phyloP scores from a whole-genome alignment of 2,113 vertebrate species.

The Dascyllus trimaculatus region DNA sequence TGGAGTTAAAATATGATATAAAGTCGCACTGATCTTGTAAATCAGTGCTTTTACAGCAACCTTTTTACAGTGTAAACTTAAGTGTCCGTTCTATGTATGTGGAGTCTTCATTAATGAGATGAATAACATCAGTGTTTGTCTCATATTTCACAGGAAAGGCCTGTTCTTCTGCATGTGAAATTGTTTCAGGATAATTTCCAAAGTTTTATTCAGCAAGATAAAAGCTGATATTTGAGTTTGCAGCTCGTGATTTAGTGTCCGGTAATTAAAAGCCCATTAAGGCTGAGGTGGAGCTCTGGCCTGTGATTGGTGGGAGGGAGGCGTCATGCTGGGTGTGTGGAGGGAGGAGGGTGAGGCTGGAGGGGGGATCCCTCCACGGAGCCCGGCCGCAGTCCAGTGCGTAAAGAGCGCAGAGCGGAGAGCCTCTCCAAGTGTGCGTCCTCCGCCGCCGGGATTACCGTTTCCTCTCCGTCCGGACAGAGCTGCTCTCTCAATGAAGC shows the following conservation, averaged over 20 bases:
- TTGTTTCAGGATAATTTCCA: too few species aligned
- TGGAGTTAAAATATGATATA: too few species aligned
- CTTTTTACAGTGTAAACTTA: too few species aligned
- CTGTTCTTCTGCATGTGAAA: too few species aligned
- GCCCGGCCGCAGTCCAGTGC: conserved; percentile 42
- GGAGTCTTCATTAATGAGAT: too few species aligned
- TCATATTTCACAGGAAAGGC: too few species aligned
- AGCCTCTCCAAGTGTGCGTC: not conserved
- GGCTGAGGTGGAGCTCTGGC: conserved; percentile 49
- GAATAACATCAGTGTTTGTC: too few species aligned
- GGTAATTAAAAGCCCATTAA: conserved; percentile 53
- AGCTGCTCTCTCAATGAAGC: conserved; percentile 78
- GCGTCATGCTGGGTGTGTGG: conserved; percentile 22
- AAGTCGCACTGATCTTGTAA: too few species aligned
- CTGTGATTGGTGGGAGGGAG: conserved; percentile 63
- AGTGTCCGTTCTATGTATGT: too few species aligned
- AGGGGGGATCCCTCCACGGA: conserved; percentile 17
- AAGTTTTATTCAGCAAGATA: too few species aligned
- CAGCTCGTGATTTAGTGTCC: not conserved
- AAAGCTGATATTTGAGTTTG: too few species aligned
- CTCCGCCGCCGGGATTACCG: conserved; percentile 39
- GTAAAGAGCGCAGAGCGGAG: conserved; percentile 60
- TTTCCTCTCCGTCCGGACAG: conserved; percentile 23
- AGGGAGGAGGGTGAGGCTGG: not conserved
- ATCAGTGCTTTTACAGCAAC: too few species aligned